phyloP scores from a whole-genome alignment of 1,140 invertebrate genomes.

The Megathymus violae region DNA sequence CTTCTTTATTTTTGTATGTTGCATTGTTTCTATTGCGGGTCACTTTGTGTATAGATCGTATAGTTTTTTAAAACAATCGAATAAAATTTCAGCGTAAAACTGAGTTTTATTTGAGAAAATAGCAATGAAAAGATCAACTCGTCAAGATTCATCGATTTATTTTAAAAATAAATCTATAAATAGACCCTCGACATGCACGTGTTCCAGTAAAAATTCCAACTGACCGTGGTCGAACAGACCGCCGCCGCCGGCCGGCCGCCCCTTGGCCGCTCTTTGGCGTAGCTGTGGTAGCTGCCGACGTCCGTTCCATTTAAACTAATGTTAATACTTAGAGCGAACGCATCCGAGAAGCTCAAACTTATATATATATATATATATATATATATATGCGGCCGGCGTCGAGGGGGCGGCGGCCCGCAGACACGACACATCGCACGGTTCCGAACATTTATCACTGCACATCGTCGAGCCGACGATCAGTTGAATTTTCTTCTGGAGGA shows the following conservation, averaged over 20 bases:
- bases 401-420: no score
- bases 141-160: conserved; percentile 60
- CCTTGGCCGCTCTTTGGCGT: background rate
- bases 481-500: no score
- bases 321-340: no score
- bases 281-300: no score
- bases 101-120: background rate
- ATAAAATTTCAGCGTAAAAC: background rate
- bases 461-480: no score
- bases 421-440: no score
- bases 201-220: conserved; percentile 31
- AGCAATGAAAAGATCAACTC: background rate
- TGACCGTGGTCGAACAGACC: background rate
- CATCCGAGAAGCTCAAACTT: no score
- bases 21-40: background rate
- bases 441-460: no score
- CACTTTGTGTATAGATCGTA: background rate
- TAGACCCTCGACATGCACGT: conserved; percentile 53
- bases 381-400: no score
- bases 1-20: no score
- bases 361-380: no score
- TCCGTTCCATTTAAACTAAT: no score
- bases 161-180: conserved; percentile 51
- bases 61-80: background rate
- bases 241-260: background rate